A percentile compares a stretch with the other conserved stretches of the same genome.
Conservation (phyloP, 1,140 invertebrate genomes). For the Cephus cinctus region DNA sequence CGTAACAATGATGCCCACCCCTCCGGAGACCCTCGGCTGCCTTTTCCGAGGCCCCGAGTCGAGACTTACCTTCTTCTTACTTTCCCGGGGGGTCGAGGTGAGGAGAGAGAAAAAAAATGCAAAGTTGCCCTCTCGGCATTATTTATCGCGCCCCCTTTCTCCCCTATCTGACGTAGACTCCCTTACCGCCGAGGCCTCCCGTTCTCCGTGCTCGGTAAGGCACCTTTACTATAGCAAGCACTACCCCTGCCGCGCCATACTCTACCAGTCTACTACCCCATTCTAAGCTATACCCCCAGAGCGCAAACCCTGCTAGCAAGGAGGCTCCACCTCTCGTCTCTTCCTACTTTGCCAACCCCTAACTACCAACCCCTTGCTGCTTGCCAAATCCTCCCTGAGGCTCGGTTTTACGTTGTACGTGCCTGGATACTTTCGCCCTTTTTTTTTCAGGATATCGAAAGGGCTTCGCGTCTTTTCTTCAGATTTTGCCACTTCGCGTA, state of each 20-base stretch:
- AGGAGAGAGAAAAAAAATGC: conserved; percentile 22
- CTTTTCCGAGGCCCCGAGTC: background rate
- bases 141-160: conserved; percentile 26
- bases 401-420: conserved; percentile 1
- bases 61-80: conserved; percentile 3
- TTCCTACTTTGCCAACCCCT: too few species aligned
- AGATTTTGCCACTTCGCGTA: too few species aligned
- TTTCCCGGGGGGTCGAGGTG: background rate
- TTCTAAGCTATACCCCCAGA: conserved; percentile 18
- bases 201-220: conserved; percentile 13
- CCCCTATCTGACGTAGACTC: background rate
- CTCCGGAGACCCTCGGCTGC: conserved; percentile 6
- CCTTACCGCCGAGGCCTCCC: too few species aligned
- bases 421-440: too few species aligned
- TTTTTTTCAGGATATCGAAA: too few species aligned
- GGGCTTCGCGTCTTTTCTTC: too few species aligned
- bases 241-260: background rate
- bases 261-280: background rate
- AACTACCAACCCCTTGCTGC: conserved; percentile 26
- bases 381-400: conserved; percentile 20
- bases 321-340: conserved; percentile 23
- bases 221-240: background rate
- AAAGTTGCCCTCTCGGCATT: conserved; percentile 20
- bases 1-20: conserved; percentile 32
- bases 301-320: conserved; percentile 26